Conservation (phyloP, 2,888 invertebrate species). For the Drosophila putrida region DNA sequence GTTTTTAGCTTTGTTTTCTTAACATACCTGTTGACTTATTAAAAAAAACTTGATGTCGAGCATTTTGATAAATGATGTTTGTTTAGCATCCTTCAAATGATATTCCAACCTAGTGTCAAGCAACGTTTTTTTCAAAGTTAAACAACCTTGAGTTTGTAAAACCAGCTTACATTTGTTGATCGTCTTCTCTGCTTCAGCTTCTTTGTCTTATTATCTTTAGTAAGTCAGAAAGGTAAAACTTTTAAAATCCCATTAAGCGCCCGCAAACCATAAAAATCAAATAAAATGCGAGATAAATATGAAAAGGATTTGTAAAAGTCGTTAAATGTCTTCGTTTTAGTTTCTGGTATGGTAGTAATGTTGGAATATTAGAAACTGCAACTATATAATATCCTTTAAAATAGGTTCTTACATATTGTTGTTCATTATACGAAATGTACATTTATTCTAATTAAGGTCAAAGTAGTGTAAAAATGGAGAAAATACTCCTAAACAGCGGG, state of each 20-base stretch:
- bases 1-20: neutral
- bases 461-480: too few relatives aligned
- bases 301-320: neutral
- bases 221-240: conserved; percentile 17
- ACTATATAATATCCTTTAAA: too few relatives aligned
- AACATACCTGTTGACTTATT: neutral
- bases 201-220: conserved; percentile 7
- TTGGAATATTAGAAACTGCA: neutral
- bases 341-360: neutral
- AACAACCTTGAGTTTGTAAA: conserved; percentile 69
- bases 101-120: conserved; percentile 36
- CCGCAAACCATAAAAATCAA: neutral
- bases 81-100: neutral
- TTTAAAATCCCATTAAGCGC: conserved; percentile 14
- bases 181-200: conserved; percentile 11
- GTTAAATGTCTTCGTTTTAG: neutral
- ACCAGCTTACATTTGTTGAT: conserved; percentile 61
- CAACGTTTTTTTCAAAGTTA: conserved; percentile 16
- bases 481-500: too few relatives aligned
- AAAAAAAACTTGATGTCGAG: neutral
- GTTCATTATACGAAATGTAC: too few relatives aligned
- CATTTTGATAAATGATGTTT: neutral
- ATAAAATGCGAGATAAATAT: conserved; percentile 1
- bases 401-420: too few relatives aligned
- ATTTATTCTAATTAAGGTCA: too few relatives aligned